phyloP scores from a whole-genome alignment of 2,888 invertebrate species.

The Acheta domesticus region DNA sequence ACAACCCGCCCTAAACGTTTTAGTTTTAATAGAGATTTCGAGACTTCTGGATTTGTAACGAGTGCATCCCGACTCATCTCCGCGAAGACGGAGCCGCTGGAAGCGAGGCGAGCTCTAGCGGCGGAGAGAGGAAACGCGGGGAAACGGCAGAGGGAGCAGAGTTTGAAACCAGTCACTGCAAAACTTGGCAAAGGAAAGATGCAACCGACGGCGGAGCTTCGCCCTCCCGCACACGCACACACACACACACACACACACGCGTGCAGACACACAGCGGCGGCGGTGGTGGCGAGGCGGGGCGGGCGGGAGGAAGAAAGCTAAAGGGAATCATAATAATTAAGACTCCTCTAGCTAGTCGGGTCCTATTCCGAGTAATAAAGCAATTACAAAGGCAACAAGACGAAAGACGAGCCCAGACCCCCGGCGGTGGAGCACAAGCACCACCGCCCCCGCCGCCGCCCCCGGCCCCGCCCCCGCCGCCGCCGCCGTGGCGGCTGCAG shows the following conservation, averaged over 20 bases:
- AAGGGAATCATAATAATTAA: conserved; percentile 35
- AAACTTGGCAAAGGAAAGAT: conserved; percentile 18
- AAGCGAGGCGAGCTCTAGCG: neutral
- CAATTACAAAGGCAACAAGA: conserved; percentile 37
- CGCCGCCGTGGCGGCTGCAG: neutral
- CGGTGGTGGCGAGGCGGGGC: neutral
- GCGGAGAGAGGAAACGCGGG: neutral
- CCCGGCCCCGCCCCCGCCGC: neutral
- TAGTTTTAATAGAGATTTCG: conserved; percentile 7
- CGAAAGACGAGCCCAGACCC: conserved; percentile 26
- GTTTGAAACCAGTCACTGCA: conserved; percentile 10
- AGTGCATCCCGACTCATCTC: neutral
- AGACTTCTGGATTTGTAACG: neutral
- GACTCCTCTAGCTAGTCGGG: conserved; percentile 27
- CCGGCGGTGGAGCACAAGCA: neutral
- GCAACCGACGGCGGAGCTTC: neutral
- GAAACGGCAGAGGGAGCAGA: neutral
- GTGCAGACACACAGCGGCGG: neutral
- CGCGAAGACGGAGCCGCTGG: neutral
- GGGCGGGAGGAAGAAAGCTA: conserved; percentile 18
- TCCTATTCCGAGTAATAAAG: conserved; percentile 38
- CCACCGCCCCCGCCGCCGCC: neutral
- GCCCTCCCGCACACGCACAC: neutral
- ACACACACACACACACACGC: neutral
- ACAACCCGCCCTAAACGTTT: neutral